Evolutionary conservation across 2,113 vertebrate genomes (phyloP).

Genomic region (Gallinago media): DNA sequence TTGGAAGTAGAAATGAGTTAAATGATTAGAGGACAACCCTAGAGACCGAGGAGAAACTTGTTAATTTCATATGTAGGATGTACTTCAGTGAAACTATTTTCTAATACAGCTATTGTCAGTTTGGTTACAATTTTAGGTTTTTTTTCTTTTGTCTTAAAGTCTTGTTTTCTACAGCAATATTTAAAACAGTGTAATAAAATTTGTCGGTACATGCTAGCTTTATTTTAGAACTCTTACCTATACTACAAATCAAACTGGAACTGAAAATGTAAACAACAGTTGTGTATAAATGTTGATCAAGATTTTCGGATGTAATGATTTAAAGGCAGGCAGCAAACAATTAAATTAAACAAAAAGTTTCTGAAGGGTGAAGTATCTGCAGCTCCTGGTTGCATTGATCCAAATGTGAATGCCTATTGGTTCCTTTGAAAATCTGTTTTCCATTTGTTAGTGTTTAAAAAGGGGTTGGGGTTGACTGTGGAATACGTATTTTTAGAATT

Average conservation of each 20-base stretch:
- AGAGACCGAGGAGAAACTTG: neutral
- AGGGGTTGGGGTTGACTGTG: accelerated
- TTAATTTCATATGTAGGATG: neutral
- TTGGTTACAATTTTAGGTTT: neutral
- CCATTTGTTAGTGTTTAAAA: neutral
- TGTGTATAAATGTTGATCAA: neutral
- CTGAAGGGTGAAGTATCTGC: neutral
- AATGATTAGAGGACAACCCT: neutral
- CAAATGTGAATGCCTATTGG: accelerated
- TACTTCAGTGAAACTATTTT: neutral
- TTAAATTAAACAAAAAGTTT: neutral
- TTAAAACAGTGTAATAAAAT: neutral
- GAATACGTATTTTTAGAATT: neutral
- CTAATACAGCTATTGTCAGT: neutral
- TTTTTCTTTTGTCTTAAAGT: neutral
- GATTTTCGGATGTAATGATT: neutral
- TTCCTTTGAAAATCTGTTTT: neutral
- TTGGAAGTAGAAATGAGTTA: neutral
- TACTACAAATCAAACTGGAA: neutral
- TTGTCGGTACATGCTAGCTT: neutral
- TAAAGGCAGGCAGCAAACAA: neutral
- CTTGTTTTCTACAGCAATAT: neutral
- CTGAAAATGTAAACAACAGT: neutral
- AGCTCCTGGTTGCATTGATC: accelerated
- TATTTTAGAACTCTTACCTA: neutral